These are phyloP conservation scores for Deroplatys truncata DNA, from an alignment of 2,888 invertebrate genomes.

Conservation along the genomic window DNA sequence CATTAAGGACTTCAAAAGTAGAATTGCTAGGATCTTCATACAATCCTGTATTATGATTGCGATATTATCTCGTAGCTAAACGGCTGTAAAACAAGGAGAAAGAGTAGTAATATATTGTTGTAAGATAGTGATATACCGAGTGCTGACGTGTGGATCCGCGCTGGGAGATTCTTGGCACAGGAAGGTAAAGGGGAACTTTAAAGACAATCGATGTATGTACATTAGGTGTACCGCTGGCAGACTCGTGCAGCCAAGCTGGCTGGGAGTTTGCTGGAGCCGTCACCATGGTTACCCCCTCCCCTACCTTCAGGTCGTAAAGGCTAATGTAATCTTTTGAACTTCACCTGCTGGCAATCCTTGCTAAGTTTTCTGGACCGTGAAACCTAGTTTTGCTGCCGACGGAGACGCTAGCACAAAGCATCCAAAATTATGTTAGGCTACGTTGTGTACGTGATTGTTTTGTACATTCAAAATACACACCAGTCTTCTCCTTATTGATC, in stretches of 20 bases:
- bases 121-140: no score
- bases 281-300: slow-evolving; percentile 9
- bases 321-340: not conserved
- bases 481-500: no score
- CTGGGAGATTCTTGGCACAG: not conserved
- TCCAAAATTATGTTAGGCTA: not conserved
- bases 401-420: not conserved
- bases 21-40: no score
- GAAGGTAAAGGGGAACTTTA: not conserved
- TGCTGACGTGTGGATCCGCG: not conserved
- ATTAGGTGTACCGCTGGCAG: not conserved
- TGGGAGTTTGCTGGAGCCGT: not conserved
- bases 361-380: not conserved
- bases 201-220: slow-evolving; percentile 11
- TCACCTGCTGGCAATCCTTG: not conserved
- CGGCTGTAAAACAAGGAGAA: no score
- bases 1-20: no score
- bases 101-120: no score
- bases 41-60: no score
- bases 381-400: not conserved
- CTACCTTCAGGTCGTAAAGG: not conserved
- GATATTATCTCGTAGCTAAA: no score
- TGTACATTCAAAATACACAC: no score
- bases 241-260: not conserved
- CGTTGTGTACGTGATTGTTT: not conserved